These are phyloP conservation scores for Coremacera marginata DNA, from an alignment of 2,888 invertebrate species.

Conservation along the genomic window DNA sequence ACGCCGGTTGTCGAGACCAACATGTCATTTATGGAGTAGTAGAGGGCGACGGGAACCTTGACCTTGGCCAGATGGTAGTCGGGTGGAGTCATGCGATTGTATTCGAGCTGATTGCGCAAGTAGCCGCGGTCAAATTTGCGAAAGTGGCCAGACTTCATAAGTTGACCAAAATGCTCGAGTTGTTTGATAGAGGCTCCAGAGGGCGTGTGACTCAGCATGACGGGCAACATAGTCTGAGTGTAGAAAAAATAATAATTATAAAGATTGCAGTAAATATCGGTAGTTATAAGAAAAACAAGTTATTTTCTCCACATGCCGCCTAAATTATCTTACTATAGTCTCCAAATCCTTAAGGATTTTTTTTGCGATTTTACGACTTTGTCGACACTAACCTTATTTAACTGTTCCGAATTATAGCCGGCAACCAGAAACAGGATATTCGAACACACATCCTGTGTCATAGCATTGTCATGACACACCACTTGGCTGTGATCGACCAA, in stretches of 20 bases:
- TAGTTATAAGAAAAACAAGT: too few species aligned
- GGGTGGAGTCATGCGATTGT: constrained; percentile 71
- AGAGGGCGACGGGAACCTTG: constrained; percentile 72
- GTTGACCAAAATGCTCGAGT: constrained; percentile 69
- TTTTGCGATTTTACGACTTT: not conserved
- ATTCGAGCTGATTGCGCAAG: constrained; percentile 70
- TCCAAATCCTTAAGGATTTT: too few species aligned
- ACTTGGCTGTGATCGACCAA: constrained; percentile 66
- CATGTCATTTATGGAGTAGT: constrained; percentile 76
- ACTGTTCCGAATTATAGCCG: constrained; percentile 73
- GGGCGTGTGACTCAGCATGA: constrained; percentile 69
- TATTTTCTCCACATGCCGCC: too few species aligned
- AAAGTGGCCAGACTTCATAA: constrained; percentile 68
- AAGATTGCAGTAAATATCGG: too few species aligned
- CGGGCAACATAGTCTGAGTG: constrained; percentile 69
- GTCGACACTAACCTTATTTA: constrained; percentile 71
- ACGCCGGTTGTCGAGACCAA: constrained; percentile 74
- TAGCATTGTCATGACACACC: constrained; percentile 71
- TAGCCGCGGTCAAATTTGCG: constrained; percentile 69
- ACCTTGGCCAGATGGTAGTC: constrained; percentile 71
- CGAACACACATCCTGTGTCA: constrained; percentile 72
- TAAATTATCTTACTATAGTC: too few species aligned
- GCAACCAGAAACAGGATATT: constrained; percentile 74
- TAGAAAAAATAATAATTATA: not conserved
- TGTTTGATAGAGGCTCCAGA: constrained; percentile 69